Evolutionary conservation across 2,888 invertebrate genomes (phyloP), one percentile per base, ranked within the genome.

Genomic region (Drosophila trichaetosa): DNA sequence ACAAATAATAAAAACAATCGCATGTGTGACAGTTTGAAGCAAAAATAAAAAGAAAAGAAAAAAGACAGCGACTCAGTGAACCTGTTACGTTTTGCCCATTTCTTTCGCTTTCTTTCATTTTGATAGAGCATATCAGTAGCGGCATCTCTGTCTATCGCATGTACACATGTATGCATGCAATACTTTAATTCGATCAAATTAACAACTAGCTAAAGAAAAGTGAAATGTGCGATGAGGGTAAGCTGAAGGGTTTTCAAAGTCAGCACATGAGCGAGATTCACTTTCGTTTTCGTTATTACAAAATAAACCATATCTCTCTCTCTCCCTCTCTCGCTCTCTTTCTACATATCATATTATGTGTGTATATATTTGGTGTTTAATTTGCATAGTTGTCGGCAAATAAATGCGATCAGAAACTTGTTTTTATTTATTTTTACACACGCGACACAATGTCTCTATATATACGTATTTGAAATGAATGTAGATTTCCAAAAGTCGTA

Each of bases 301-400:
- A 89, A 89, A 89, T 88, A 89, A 80, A 80, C 57, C 73, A 81
- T 46, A 46, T 46, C 4, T 24, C 46, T 46, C 16, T 36, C 34
- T 16, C 7, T 36, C 16, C 6, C 36, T 36, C 4, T 16, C 46
- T 24, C 2, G 2, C 46, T 46, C 46, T 64, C 69, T 66, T 64
- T 62, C 66, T 51, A 62, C 57, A 54, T 58, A 66, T 46, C 56
- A 64, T 60, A 62, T 53, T 27, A 57, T 40, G 33, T 40, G 27
- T 70, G 38, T 52, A 75, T 61, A 62, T 75, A 83, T 83, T 87
- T 79, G 72, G 72, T 69, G 24, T 70, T 79, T 77, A 75, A 86
- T 86, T 86, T 86, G 89, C 89, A 86, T 86, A 86, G 87, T 79
- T 79, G 87, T 80, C 68, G 81, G 83, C 76, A 72, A 60, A 85